Percentiles rank a stretch among this genome's conserved stretches.
Conservation (phyloP, 2,113 vertebrate species). For the Illadopsis cleaveri region DNA sequence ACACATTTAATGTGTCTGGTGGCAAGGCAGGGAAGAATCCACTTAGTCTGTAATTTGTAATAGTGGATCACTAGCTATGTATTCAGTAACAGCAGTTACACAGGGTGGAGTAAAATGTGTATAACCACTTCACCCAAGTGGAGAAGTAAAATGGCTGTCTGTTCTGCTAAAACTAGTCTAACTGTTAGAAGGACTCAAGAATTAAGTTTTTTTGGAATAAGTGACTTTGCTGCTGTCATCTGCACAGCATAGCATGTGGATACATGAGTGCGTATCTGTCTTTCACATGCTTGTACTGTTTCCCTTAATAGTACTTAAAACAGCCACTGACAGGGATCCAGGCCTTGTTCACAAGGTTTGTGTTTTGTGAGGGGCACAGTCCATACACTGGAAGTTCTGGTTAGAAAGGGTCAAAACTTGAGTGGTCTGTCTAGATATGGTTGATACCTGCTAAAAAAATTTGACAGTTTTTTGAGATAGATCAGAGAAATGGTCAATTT, state of each 20-base stretch:
- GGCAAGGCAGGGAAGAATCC: background rate
- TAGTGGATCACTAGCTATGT: background rate
- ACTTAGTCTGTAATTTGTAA: background rate
- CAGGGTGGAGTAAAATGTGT: background rate
- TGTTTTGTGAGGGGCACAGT: background rate
- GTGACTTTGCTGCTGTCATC: background rate
- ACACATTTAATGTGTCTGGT: background rate
- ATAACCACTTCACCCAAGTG: background rate
- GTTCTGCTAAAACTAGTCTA: background rate
- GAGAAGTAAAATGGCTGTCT: background rate
- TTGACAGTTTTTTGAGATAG: background rate
- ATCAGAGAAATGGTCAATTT: background rate
- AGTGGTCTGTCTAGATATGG: background rate
- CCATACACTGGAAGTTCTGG: background rate
- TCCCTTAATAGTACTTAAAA: background rate
- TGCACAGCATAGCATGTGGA: background rate
- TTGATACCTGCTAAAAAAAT: background rate
- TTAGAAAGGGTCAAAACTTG: background rate
- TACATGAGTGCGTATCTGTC: accelerated
- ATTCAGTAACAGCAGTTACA: background rate
- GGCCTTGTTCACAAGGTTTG: background rate
- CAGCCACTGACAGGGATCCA: background rate
- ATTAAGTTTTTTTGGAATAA: background rate
- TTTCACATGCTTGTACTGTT: background rate
- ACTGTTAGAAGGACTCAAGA: background rate